These are phyloP conservation scores for Melitaea athalia DNA, from an alignment of 2,888 invertebrate genomes.

Conservation along the genomic window DNA sequence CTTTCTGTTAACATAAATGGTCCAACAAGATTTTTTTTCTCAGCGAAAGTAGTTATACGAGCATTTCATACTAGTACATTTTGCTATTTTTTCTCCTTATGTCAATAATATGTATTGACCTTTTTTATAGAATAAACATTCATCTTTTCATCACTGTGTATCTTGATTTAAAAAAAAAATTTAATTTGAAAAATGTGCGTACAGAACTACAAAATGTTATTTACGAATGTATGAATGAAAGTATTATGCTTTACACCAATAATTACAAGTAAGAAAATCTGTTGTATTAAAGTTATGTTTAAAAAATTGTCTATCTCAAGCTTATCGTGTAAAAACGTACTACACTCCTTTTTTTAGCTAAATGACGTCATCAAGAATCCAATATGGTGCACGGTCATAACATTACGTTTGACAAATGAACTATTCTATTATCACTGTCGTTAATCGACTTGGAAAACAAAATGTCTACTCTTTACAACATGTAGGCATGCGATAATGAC, in stretches of 20 bases:
- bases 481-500: not conserved
- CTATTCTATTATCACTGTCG: not conserved
- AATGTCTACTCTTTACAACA: not conserved
- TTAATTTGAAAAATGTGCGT: no score
- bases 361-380: not conserved
- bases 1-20: slow-evolving; percentile 4
- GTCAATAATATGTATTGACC: not conserved
- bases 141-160: slow-evolving; percentile 4
- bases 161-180: not conserved
- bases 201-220: no score
- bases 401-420: not conserved
- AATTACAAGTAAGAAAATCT: no score
- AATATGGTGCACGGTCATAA: not conserved
- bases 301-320: no score
- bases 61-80: slow-evolving; percentile 4
- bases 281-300: no score
- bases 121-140: not conserved
- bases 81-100: not conserved
- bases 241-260: no score
- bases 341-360: not conserved
- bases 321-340: no score
- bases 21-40: slow-evolving; percentile 3
- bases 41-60: slow-evolving; percentile 11
- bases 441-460: not conserved
- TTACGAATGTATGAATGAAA: no score